Percentiles rank a stretch among this genome's conserved stretches.
phyloP scores from a whole-genome alignment of 2,888 invertebrate genomes.

The Watsonalla cultraria region DNA sequence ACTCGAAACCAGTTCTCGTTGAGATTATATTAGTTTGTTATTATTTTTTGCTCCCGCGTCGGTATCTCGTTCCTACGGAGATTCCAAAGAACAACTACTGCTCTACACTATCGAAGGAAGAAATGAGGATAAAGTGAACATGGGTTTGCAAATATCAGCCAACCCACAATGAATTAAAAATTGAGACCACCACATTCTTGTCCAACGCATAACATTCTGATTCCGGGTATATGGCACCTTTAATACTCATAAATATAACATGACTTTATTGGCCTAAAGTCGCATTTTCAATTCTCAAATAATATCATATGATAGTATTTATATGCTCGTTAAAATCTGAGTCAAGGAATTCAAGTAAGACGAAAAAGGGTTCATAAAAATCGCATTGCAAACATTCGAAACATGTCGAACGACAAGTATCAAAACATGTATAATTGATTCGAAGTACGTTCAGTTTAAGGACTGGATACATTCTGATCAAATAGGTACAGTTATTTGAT shows the following conservation, averaged over 20 bases:
- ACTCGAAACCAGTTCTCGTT: slow-evolving; percentile 57
- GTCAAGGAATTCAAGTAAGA: too few relatives aligned
- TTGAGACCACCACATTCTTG: too few relatives aligned
- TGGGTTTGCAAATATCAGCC: slow-evolving; percentile 3
- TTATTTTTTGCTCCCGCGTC: slow-evolving; percentile 55
- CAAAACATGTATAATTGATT: not conserved
- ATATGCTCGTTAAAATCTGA: too few relatives aligned
- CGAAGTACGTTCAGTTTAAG: not conserved
- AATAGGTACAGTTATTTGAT: too few relatives aligned
- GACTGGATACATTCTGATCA: not conserved
- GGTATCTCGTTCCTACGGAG: slow-evolving; percentile 33
- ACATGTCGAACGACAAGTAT: not conserved
- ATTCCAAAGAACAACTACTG: slow-evolving; percentile 25
- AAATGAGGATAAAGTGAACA: slow-evolving; percentile 16
- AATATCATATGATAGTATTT: too few relatives aligned
- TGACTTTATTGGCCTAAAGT: too few relatives aligned
- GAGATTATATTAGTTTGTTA: slow-evolving; percentile 65
- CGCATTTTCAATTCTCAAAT: too few relatives aligned
- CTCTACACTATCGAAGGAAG: slow-evolving; percentile 23
- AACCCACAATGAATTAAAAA: not conserved
- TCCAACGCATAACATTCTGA: too few relatives aligned
- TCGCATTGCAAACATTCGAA: not conserved
- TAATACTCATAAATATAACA: too few relatives aligned
- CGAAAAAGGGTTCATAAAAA: too few relatives aligned
- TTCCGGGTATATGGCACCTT: too few relatives aligned